These are phyloP conservation scores for Gymnogyps californianus DNA, from an alignment of 2,113 vertebrate genomes.

Conservation along the genomic window DNA sequence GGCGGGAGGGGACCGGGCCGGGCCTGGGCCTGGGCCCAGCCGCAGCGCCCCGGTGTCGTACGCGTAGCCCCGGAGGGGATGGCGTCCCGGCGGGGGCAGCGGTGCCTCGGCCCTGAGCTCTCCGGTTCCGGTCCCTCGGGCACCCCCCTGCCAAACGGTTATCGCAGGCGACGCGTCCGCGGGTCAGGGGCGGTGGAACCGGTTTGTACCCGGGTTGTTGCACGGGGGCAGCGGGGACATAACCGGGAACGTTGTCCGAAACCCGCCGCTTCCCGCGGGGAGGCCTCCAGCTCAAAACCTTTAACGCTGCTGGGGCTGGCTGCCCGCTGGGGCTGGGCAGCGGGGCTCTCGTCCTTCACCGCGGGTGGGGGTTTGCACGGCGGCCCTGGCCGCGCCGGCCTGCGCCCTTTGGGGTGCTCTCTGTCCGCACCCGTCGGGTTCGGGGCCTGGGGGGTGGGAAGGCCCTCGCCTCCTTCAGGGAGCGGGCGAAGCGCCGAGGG, in stretches of 20 bases:
- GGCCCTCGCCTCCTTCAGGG: too few relatives aligned
- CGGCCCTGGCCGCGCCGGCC: too few relatives aligned
- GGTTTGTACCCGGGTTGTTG: too few relatives aligned
- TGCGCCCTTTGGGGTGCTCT: not conserved
- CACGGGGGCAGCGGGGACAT: too few relatives aligned
- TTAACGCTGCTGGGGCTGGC: not conserved
- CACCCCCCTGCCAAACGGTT: too few relatives aligned
- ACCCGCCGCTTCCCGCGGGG: not conserved
- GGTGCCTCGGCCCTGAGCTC: not conserved
- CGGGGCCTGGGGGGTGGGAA: too few relatives aligned
- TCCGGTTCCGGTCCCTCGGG: not conserved
- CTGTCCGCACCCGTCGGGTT: not conserved
- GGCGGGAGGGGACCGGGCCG: too few relatives aligned
- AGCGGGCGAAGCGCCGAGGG: fast-evolving
- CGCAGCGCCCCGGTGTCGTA: not conserved
- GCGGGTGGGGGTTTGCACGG: too few relatives aligned
- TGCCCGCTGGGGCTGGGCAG: too few relatives aligned
- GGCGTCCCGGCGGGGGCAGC: not conserved
- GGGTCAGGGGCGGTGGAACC: not conserved
- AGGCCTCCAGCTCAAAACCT: not conserved
- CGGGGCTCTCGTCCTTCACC: too few relatives aligned
- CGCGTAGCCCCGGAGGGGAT: too few relatives aligned
- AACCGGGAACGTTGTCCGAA: too few relatives aligned
- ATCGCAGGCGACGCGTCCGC: not conserved
- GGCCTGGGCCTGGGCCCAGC: not conserved